Evolutionary conservation across 1,140 invertebrate genomes (phyloP).

Genomic region (Drosophila parabipectinata): DNA sequence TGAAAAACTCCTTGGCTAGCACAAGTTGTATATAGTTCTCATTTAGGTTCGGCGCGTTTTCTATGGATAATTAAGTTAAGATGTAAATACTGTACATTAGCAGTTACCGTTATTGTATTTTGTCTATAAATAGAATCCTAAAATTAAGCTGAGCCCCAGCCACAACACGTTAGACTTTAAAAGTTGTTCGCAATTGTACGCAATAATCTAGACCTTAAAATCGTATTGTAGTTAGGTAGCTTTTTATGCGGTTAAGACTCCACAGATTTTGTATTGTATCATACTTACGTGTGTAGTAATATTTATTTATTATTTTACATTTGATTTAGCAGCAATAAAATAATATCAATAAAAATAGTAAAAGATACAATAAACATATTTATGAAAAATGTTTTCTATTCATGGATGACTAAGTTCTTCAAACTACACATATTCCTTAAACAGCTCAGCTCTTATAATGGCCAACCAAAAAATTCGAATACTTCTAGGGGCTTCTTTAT

Average conservation of each 20-base stretch:
- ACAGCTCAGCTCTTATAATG: not conserved
- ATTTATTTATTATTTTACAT: constrained; percentile 77
- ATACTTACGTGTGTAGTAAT: constrained; percentile 63
- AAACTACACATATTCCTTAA: not conserved
- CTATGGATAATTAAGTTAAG: constrained; percentile 46
- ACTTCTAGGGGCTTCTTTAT: not conserved
- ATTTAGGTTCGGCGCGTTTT: constrained; percentile 27
- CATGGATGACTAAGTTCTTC: not conserved
- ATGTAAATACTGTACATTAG: constrained; percentile 75
- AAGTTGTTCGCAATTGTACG: constrained; percentile 62
- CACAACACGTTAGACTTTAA: constrained; percentile 52
- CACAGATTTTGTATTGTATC: constrained; percentile 50
- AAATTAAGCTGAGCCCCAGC: constrained; percentile 24
- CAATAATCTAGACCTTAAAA: constrained; percentile 38
- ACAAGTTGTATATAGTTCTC: constrained; percentile 65
- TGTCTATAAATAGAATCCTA: constrained; percentile 51
- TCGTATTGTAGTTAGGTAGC: constrained; percentile 39
- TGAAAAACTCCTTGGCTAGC: constrained; percentile 37
- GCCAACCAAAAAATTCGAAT: not conserved
- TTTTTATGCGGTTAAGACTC: constrained; percentile 28
- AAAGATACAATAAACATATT: constrained; percentile 25
- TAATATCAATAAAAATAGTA: constrained; percentile 68
- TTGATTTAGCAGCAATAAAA: constrained; percentile 76
- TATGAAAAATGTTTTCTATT: not conserved
- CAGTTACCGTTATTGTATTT: constrained; percentile 81